A percentile compares a stretch with the other conserved stretches of the same genome.
phyloP scores from a whole-genome alignment of 2,797 vertebrate species.

The Mareca penelope region DNA sequence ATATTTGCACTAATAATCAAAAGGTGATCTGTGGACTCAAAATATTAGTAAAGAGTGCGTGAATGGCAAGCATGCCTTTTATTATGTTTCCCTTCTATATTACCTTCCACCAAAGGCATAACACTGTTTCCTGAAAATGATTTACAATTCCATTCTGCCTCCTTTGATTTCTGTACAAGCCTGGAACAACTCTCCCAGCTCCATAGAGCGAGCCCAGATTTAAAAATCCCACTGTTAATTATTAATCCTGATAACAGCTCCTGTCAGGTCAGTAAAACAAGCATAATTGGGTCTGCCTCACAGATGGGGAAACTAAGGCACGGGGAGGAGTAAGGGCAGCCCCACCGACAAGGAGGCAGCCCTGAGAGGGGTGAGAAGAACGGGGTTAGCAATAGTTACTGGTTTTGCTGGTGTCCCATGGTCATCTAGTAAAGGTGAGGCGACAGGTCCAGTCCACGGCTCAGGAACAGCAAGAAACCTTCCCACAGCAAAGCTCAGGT shows the following conservation, averaged over 20 bases:
- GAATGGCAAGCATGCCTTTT: not conserved
- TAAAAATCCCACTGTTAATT: constrained; percentile 9
- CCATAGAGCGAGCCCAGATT: not conserved
- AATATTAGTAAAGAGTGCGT: not conserved
- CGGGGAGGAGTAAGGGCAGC: not conserved
- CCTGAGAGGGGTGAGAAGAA: not conserved
- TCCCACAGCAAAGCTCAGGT: accelerated
- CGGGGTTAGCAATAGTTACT: not conserved
- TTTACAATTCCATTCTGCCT: constrained; percentile 14
- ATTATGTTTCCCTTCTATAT: not conserved
- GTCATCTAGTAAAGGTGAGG: not conserved
- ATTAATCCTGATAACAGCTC: constrained; percentile 11
- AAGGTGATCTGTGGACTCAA: not conserved
- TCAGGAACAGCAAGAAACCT: not conserved
- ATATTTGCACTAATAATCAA: constrained; percentile 26
- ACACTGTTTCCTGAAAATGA: constrained; percentile 29
- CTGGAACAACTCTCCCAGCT: not conserved
- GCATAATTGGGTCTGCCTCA: not conserved
- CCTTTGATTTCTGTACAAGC: constrained; percentile 40
- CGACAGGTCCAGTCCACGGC: accelerated
- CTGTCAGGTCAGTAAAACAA: not conserved
- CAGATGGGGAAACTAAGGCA: constrained; percentile 32
- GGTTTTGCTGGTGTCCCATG: accelerated
- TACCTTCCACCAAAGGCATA: not conserved
- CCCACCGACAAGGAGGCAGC: not conserved